Evolutionary conservation across 2,888 invertebrate species (phyloP).

Genomic region (Pristionchus fissidentatus): DNA sequence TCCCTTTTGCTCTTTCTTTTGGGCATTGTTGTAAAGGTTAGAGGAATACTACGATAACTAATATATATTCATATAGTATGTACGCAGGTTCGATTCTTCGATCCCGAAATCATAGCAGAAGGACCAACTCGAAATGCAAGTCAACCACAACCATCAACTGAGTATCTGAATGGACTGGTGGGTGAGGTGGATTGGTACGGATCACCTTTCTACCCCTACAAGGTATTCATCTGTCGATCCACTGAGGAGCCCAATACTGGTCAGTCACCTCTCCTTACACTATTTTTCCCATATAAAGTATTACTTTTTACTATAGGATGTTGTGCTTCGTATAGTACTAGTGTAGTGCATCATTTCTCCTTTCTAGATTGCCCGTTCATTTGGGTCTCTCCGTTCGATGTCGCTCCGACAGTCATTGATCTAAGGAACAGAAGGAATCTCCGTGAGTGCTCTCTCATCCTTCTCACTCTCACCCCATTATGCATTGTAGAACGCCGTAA

Average conservation of each 20-base stretch:
- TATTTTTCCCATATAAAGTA: not conserved
- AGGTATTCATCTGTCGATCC: slow-evolving; percentile 30
- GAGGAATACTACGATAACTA: no score
- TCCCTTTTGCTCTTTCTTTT: no score
- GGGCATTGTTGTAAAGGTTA: no score
- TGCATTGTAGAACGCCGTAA: not conserved
- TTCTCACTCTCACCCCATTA: not conserved
- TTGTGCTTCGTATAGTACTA: not conserved
- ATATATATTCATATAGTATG: no score
- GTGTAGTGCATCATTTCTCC: not conserved
- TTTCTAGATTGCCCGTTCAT: slow-evolving; percentile 29
- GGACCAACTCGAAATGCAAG: not conserved
- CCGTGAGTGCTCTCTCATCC: not conserved
- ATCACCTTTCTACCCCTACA: slow-evolving; percentile 41
- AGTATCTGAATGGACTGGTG: slow-evolving; percentile 16
- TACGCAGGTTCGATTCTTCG: slow-evolving; percentile 35
- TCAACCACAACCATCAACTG: slow-evolving; percentile 35
- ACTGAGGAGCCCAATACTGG: slow-evolving; percentile 38
- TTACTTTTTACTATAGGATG: not conserved
- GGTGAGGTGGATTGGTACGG: slow-evolving; percentile 6
- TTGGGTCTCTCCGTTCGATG: slow-evolving; percentile 36
- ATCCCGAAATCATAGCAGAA: not conserved
- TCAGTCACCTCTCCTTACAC: no score
- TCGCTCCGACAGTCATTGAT: not conserved
- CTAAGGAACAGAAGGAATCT: not conserved